Evolutionary conservation across 2,113 vertebrate genomes (phyloP).

Genomic region (Indicator indicator): DNA sequence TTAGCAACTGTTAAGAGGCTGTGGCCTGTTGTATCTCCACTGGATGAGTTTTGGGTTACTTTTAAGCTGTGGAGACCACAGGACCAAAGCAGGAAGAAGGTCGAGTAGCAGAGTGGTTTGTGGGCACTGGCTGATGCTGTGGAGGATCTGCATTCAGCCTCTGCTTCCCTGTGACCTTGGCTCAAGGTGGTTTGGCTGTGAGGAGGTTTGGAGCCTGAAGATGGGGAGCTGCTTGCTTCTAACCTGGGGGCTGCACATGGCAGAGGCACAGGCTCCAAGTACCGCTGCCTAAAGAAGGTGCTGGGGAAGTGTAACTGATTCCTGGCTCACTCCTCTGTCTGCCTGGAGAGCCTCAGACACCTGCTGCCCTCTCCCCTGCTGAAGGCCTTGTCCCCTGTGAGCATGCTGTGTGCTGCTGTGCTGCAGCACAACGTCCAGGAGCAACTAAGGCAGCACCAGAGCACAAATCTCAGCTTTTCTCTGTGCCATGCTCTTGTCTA

Average conservation of each 20-base stretch:
- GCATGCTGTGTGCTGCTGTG: neutral
- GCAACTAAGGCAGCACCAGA: neutral
- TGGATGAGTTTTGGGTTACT: neutral
- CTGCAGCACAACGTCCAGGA: neutral
- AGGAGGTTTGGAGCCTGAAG: neutral
- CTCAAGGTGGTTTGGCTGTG: neutral
- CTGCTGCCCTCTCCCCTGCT: neutral
- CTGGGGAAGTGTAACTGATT: neutral
- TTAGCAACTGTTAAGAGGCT: neutral
- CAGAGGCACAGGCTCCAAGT: neutral
- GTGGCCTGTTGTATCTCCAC: neutral
- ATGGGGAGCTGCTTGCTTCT: neutral
- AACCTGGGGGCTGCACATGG: too few species aligned
- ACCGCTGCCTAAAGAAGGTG: rapidly evolving
- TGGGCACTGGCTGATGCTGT: neutral
- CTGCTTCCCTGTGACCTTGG: neutral
- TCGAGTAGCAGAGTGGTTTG: neutral
- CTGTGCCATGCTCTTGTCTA: neutral
- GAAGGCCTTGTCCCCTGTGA: rapidly evolving
- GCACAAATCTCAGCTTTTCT: neutral
- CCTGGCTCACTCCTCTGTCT: neutral
- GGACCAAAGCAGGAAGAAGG: neutral
- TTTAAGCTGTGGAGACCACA: neutral
- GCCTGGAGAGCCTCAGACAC: neutral
- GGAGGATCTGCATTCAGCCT: neutral